A percentile compares a stretch with the other conserved stretches of the same genome.
These are phyloP conservation scores for Drosophila borborema DNA, from an alignment of 2,888 invertebrate species.

Conservation along the genomic window DNA sequence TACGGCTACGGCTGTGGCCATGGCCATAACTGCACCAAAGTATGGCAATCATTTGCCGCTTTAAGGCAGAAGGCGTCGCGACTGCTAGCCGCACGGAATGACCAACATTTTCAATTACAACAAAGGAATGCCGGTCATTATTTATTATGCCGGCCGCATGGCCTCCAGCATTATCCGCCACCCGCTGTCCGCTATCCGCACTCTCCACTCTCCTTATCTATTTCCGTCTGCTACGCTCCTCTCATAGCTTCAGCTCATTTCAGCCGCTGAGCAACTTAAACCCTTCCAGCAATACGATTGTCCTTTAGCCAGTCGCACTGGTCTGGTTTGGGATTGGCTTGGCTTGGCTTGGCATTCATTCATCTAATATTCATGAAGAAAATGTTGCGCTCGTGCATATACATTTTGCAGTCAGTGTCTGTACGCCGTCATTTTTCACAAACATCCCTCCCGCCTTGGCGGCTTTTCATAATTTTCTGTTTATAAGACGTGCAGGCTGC, in stretches of 20 bases:
- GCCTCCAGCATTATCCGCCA: conserved; percentile 53
- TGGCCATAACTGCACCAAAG: conserved; percentile 73
- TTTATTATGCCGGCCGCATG: conserved; percentile 82
- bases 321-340: not conserved
- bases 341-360: conserved; percentile 36
- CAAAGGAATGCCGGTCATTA: conserved; percentile 82
- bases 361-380: conserved; percentile 79
- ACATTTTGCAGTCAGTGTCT: conserved; percentile 65
- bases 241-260: conserved; percentile 61
- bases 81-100: conserved; percentile 67
- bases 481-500: conserved; percentile 74
- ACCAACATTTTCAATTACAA: conserved; percentile 84
- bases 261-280: conserved; percentile 68
- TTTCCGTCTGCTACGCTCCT: not conserved
- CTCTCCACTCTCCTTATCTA: not conserved
- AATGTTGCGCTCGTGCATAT: conserved; percentile 44
- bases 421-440: conserved; percentile 71
- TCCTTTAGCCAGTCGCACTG: conserved; percentile 39
- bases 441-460: conserved; percentile 50
- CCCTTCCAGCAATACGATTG: conserved; percentile 64
- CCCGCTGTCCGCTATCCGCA: too few species aligned
- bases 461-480: conserved; percentile 78
- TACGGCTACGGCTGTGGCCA: conserved; percentile 13
- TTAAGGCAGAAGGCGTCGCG: conserved; percentile 68
- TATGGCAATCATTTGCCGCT: conserved; percentile 83